Conservation (phyloP, 2,797 vertebrate species). For the Anguilla anguilla region DNA sequence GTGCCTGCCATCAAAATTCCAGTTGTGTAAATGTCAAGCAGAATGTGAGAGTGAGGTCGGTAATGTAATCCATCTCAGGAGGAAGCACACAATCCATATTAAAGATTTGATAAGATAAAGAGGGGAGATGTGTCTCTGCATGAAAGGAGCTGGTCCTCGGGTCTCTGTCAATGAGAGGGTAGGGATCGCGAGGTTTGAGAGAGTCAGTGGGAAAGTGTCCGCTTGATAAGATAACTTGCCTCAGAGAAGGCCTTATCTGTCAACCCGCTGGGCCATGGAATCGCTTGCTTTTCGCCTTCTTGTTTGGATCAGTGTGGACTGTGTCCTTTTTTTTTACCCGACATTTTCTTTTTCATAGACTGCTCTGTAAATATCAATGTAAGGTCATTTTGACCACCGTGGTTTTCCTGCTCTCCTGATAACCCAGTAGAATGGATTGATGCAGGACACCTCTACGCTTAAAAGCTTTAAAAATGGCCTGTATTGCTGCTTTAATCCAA, state of each 20-base stretch:
- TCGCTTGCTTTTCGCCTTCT: background rate
- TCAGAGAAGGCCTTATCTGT: conserved; percentile 20
- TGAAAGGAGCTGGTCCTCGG: conserved; percentile 14
- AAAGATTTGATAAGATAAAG: conserved; percentile 52
- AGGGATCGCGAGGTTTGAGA: background rate
- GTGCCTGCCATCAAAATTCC: conserved; percentile 39
- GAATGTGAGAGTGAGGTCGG: conserved; percentile 36
- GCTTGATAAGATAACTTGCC: conserved; percentile 21
- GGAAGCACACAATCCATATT: conserved; percentile 41
- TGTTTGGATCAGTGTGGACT: background rate
- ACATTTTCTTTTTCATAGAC: conserved; percentile 6
- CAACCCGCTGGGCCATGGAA: conserved; percentile 17
- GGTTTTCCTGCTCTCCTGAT: background rate
- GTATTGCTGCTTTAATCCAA: background rate
- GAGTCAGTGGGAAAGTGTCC: conserved; percentile 14
- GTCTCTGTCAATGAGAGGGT: conserved; percentile 19
- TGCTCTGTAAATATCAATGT: conserved; percentile 24
- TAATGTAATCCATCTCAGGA: conserved; percentile 42
- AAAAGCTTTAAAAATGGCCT: background rate
- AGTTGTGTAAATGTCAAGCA: conserved; percentile 50
- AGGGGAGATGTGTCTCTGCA: conserved; percentile 25
- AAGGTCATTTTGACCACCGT: conserved; percentile 16
- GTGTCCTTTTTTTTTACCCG: background rate
- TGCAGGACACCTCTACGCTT: background rate
- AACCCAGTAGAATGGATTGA: background rate